These are phyloP conservation scores for Montipora sp. DNA, from an alignment of 64 coral and sea anemone genomes.

Conservation along the genomic window DNA sequence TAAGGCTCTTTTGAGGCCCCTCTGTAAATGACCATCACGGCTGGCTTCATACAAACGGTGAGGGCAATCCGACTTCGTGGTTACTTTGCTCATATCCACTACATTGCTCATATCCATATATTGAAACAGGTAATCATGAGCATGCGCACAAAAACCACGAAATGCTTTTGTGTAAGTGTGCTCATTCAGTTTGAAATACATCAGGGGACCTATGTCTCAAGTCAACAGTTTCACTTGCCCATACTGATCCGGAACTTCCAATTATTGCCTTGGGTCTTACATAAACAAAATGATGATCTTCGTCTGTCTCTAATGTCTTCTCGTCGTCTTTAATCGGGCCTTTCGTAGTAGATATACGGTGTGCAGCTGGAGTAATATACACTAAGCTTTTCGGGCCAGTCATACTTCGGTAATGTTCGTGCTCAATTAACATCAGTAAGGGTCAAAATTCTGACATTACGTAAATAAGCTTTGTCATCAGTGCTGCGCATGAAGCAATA, in stretches of 20 bases:
- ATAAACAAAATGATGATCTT: conserved; percentile 9
- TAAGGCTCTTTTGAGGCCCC: neutral
- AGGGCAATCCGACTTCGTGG: neutral
- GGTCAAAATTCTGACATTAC: conserved; percentile 10
- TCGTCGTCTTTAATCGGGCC: neutral
- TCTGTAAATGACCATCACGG: neutral
- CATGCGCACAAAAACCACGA: conserved; percentile 23
- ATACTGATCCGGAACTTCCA: conserved; percentile 9
- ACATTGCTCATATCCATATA: conserved; percentile 23
- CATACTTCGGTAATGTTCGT: conserved; percentile 2
- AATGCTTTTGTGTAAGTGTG: conserved; percentile 23
- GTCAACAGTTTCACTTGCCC: no score
- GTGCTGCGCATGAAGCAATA: conserved; percentile 19
- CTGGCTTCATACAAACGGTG: conserved; percentile 16
- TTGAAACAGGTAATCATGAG: conserved; percentile 25
- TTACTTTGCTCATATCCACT: conserved; percentile 52
- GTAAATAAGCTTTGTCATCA: conserved; percentile 11
- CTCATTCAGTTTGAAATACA: neutral
- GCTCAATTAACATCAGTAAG: conserved; percentile 14
- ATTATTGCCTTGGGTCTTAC: conserved; percentile 28
- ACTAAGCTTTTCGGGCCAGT: no score
- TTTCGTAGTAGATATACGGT: neutral
- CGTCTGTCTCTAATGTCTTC: conserved; percentile 8
- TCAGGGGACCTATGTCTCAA: no score
- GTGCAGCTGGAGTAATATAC: conserved; percentile 36